Conservation (phyloP, 2,797 vertebrate species). For the Leptatherina wallacei region DNA sequence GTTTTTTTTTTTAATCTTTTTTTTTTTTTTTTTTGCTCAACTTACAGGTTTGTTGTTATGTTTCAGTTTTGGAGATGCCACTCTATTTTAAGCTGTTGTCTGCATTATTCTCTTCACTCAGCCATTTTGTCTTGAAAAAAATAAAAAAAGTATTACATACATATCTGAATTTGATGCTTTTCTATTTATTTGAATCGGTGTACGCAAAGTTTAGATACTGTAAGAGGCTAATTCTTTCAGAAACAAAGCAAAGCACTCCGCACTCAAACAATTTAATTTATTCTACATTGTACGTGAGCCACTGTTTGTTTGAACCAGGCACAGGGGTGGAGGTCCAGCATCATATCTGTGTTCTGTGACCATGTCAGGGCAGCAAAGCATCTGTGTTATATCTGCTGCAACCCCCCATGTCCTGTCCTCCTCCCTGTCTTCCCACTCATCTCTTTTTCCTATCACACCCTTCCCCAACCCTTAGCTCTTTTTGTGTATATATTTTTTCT, state of each 20-base stretch:
- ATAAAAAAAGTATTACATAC: conserved; percentile 90
- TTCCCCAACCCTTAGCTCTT: conserved; percentile 1
- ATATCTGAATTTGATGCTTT: conserved; percentile 70
- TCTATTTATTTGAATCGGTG: conserved; percentile 11
- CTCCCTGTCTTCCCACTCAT: not conserved
- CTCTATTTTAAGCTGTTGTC: conserved; percentile 98
- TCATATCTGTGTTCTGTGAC: conserved; percentile 43
- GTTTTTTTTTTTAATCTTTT: conserved; percentile 30
- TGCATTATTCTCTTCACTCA: conserved; percentile 99
- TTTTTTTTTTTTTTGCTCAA: conserved; percentile 44
- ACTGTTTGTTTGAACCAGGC: conserved; percentile 31
- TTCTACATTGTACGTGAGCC: not conserved
- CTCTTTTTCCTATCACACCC: not conserved
- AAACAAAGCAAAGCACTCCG: not conserved
- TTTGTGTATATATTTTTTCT: conserved; percentile 4
- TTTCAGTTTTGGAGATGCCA: conserved; percentile 97
- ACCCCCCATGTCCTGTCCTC: conserved; percentile 22
- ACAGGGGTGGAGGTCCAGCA: conserved; percentile 49
- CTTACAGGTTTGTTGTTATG: conserved; percentile 85
- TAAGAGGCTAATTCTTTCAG: not conserved
- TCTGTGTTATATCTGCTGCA: conserved; percentile 60
- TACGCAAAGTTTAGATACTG: not conserved
- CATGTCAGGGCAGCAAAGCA: conserved; percentile 62
- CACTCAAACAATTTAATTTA: not conserved
- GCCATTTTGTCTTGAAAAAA: conserved; percentile 97